phyloP scores from a whole-genome alignment of 2,888 invertebrate species.

The Rotaria magnacalcarata region DNA sequence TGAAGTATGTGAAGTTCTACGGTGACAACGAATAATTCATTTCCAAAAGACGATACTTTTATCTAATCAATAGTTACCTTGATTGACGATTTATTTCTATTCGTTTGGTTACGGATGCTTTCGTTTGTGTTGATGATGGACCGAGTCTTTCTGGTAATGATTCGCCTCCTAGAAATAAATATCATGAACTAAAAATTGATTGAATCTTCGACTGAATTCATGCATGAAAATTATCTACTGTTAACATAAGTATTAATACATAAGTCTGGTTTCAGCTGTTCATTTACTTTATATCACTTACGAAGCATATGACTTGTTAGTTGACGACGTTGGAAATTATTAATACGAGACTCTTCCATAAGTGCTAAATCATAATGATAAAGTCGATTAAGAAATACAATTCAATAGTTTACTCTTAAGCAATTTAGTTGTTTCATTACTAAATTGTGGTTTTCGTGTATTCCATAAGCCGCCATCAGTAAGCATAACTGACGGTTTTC shows the following conservation, averaged over 20 bases:
- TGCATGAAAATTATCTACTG: no score
- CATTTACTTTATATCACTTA: not conserved
- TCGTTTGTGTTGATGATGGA: slow-evolving; percentile 11
- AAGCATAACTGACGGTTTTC: not conserved
- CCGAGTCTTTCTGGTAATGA: slow-evolving; percentile 28
- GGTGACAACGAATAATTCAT: not conserved
- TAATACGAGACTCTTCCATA: slow-evolving; percentile 8
- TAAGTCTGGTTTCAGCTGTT: no score
- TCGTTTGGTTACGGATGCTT: not conserved
- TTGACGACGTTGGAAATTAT: slow-evolving; percentile 20
- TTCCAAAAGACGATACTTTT: not conserved
- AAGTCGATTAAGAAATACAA: no score
- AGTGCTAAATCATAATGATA: not conserved
- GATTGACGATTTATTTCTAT: not conserved
- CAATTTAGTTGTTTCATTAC: slow-evolving; percentile 4
- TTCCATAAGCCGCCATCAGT: slow-evolving; percentile 30
- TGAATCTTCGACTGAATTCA: no score
- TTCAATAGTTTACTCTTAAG: not conserved
- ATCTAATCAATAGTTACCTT: not conserved
- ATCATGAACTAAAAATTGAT: no score
- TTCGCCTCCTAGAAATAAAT: not conserved
- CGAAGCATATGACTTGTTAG: slow-evolving; percentile 19
- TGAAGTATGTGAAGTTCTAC: not conserved
- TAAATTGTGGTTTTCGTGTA: slow-evolving; percentile 23
- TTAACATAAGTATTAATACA: no score